Evolutionary conservation across 2,113 vertebrate species (phyloP).

Genomic region (mouse (Mus musculus)): GRCm39 chr6:110960501-110961000

Average conservation of each 20-base stretch:
- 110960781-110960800: not conserved
- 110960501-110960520: too few species aligned
- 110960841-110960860: not conserved
- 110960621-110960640: too few species aligned
- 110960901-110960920: not conserved
- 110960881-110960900: not conserved
- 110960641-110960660: too few species aligned
- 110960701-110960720: not conserved
- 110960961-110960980: not conserved
- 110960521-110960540: too few species aligned
- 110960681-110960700: too few species aligned
- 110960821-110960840: not conserved
- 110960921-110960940: not conserved
- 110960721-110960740: not conserved
- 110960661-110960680: too few species aligned
- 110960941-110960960: not conserved
- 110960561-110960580: too few species aligned
- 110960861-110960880: not conserved
- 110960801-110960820: not conserved
- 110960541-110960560: too few species aligned
- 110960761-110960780: not conserved
- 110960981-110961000: not conserved
- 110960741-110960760: not conserved
- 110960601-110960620: too few species aligned
- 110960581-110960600: too few species aligned